Evolutionary conservation across 2,888 invertebrate species (phyloP).

Genomic region (Bhutanitis thaidina): DNA sequence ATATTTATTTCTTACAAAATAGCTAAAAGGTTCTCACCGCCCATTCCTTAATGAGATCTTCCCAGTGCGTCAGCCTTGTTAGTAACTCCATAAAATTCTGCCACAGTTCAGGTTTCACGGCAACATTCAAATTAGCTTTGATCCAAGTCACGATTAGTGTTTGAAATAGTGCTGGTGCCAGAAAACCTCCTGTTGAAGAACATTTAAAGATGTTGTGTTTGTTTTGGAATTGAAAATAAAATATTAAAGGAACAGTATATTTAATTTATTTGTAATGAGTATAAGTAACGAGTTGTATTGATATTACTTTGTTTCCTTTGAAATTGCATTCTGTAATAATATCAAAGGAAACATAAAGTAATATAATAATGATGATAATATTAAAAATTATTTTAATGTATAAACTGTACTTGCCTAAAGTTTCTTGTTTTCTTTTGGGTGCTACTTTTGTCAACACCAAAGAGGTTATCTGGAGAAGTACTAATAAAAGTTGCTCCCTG

Average conservation of each 20-base stretch:
- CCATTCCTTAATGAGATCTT: conserved; percentile 97
- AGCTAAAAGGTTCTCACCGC: conserved; percentile 85
- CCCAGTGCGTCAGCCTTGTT: conserved; percentile 94
- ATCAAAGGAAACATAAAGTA: too few species aligned
- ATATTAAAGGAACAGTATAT: too few species aligned
- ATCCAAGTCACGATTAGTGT: conserved; percentile 99
- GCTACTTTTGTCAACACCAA: conserved; percentile 90
- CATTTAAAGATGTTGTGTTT: too few species aligned
- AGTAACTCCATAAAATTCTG: conserved; percentile 94
- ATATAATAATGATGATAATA: too few species aligned
- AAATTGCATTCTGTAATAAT: too few species aligned
- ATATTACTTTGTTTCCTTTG: too few species aligned
- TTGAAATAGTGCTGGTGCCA: conserved; percentile 93
- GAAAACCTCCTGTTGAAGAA: conserved; percentile 81
- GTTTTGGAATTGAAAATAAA: too few species aligned
- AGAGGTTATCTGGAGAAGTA: conserved; percentile 94
- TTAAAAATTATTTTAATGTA: too few species aligned
- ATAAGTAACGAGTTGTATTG: too few species aligned
- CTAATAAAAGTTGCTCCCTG: conserved; percentile 92
- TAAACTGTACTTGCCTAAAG: conserved; percentile 72
- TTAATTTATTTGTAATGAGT: too few species aligned
- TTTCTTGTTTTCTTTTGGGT: conserved; percentile 86
- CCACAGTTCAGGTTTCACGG: conserved; percentile 94
- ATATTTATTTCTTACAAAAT: too few species aligned
- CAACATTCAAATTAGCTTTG: conserved; percentile 96